Percentiles rank a stretch among this genome's conserved stretches.
Evolutionary conservation across 2,113 vertebrate species (phyloP).

Genomic region (Candoia aspera): DNA sequence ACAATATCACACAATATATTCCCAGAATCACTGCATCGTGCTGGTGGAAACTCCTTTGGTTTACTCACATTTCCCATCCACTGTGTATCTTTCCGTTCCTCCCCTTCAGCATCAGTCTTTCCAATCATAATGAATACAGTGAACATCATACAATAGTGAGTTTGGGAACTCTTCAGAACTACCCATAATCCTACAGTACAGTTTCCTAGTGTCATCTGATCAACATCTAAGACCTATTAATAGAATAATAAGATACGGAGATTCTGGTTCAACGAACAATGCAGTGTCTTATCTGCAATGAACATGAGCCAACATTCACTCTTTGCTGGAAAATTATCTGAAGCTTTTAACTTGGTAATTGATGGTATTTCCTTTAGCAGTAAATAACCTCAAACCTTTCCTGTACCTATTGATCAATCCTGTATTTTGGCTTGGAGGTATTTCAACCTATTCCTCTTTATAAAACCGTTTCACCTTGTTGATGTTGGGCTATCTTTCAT

Average conservation of each 20-base stretch:
- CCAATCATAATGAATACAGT: neutral
- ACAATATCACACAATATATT: neutral
- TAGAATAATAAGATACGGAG: neutral
- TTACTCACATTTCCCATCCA: neutral
- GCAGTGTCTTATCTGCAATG: neutral
- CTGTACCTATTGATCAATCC: neutral
- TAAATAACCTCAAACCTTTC: neutral
- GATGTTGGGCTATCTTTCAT: neutral
- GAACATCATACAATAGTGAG: neutral
- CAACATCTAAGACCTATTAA: neutral
- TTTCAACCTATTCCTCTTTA: neutral
- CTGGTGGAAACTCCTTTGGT: neutral
- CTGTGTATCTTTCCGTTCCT: neutral
- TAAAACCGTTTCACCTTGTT: neutral
- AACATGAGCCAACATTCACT: neutral
- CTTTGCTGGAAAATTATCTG: neutral
- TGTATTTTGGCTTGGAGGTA: neutral
- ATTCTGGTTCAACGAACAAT: neutral
- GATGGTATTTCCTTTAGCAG: neutral
- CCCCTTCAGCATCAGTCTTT: neutral
- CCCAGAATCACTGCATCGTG: neutral
- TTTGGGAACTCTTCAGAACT: neutral
- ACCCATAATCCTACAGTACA: neutral
- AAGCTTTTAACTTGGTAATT: neutral
- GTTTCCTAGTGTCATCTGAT: neutral